Evolutionary conservation across 2,113 vertebrate species (phyloP).

Genomic region (Saccopteryx bilineata): DNA sequence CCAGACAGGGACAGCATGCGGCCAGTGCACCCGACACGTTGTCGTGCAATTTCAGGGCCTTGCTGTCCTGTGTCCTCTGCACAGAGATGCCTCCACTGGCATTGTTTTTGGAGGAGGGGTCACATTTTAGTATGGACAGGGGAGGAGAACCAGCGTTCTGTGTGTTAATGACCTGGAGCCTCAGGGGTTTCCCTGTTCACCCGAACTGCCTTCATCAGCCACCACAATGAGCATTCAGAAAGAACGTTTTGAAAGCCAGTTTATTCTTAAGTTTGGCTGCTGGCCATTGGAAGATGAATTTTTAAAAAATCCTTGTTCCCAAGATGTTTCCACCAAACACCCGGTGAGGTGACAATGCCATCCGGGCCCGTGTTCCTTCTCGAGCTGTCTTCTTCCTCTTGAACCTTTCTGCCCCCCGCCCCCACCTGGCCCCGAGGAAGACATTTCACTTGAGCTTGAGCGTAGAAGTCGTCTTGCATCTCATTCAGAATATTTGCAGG

Average conservation of each 20-base stretch:
- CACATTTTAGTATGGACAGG: neutral
- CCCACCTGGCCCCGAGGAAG: neutral
- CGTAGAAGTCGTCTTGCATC: conserved; percentile 48
- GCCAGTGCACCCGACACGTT: neutral
- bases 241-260: conserved; percentile 56
- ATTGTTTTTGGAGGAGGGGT: too few species aligned
- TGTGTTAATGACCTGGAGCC: conserved; percentile 60
- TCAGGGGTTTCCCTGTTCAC: conserved; percentile 48
- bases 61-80: neutral
- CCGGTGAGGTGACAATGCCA: neutral
- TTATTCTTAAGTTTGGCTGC: conserved; percentile 42
- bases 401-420: too few species aligned
- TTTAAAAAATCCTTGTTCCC: neutral
- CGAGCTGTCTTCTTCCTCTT: neutral
- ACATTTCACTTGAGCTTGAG: conserved; percentile 64
- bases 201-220: conserved; percentile 14
- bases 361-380: neutral
- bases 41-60: neutral
- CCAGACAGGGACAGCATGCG: fast-evolving
- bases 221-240: conserved; percentile 59
- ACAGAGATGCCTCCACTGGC: neutral
- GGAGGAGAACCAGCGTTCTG: conserved; percentile 4
- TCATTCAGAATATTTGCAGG: conserved; percentile 36
- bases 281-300: neutral
- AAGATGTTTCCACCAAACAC: neutral